Conservation (phyloP, 1,140 invertebrate genomes). For the Cryptotermes secundus region DNA sequence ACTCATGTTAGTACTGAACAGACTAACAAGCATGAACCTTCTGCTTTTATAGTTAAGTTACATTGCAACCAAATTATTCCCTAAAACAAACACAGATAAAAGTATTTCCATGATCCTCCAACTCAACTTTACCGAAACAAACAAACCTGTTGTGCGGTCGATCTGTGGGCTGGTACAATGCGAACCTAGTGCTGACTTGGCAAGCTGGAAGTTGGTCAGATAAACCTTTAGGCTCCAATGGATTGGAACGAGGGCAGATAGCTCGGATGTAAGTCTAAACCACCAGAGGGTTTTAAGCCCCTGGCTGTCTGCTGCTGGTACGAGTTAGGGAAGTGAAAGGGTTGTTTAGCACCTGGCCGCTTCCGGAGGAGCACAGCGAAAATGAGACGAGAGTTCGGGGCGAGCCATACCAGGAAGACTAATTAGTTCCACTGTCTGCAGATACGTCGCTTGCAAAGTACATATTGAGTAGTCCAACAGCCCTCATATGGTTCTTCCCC, state of each 20-base stretch:
- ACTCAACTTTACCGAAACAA: too few relatives aligned
- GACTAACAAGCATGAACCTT: too few relatives aligned
- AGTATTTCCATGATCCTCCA: too few relatives aligned
- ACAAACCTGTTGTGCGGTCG: neutral
- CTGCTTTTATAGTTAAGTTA: too few relatives aligned
- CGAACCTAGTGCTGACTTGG: neutral
- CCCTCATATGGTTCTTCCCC: too few relatives aligned
- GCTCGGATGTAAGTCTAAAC: neutral
- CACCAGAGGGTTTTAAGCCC: neutral
- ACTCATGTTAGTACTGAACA: too few relatives aligned
- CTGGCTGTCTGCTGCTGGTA: neutral
- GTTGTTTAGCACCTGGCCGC: constrained; percentile 3
- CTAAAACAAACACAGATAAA: too few relatives aligned
- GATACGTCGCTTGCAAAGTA: too few relatives aligned
- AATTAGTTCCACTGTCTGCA: too few relatives aligned
- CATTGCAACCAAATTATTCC: too few relatives aligned
- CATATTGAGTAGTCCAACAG: too few relatives aligned
- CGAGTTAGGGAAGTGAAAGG: neutral
- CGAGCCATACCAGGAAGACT: neutral
- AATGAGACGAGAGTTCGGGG: neutral
- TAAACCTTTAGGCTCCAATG: neutral
- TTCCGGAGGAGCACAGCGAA: neutral
- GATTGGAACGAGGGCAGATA: neutral
- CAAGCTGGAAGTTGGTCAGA: neutral
- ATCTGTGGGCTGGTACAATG: neutral